Percentiles rank a stretch among this genome's conserved stretches.
Evolutionary conservation across 2,113 vertebrate genomes (phyloP).

Genomic region (Apeltes quadracus): DNA sequence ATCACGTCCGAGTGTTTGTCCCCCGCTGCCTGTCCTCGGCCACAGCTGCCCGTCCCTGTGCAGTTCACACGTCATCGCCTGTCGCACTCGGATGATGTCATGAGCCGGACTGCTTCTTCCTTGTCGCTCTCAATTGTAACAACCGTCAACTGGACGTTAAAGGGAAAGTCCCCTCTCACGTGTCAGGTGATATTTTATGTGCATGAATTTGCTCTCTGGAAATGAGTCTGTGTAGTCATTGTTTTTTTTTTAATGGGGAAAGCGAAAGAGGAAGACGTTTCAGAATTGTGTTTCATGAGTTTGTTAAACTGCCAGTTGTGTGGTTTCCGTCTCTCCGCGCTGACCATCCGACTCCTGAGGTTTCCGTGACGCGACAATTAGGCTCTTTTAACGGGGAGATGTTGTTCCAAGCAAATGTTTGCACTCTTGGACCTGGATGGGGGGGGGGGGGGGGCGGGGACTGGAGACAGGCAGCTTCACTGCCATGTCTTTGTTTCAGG

Average conservation of each 20-base stretch:
- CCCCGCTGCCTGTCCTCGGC: slow-evolving; percentile 20
- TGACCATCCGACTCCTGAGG: slow-evolving; percentile 71
- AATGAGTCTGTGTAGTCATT: slow-evolving; percentile 59
- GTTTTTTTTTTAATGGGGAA: slow-evolving; percentile 63
- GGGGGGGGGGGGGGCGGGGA: not conserved
- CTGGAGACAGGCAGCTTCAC: not conserved
- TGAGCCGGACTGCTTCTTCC: slow-evolving; percentile 30
- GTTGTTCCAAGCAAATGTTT: slow-evolving; percentile 72
- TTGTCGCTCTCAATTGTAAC: slow-evolving; percentile 7
- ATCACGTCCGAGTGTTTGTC: slow-evolving; percentile 29
- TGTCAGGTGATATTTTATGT: slow-evolving; percentile 13
- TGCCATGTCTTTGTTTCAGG: slow-evolving; percentile 37
- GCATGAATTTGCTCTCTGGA: not conserved
- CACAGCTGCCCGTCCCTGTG: slow-evolving; percentile 57
- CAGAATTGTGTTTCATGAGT: slow-evolving; percentile 77
- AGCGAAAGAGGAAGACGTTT: slow-evolving; percentile 78
- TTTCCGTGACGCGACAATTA: slow-evolving; percentile 75
- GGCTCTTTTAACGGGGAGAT: slow-evolving; percentile 73
- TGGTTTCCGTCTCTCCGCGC: slow-evolving; percentile 57
- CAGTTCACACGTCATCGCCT: slow-evolving; percentile 71
- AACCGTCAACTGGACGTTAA: slow-evolving; percentile 20
- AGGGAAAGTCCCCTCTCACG: slow-evolving; percentile 14
- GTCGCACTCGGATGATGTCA: slow-evolving; percentile 58
- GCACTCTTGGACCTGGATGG: slow-evolving; percentile 18
- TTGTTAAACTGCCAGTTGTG: slow-evolving; percentile 76